phyloP scores from a whole-genome alignment of 2,113 vertebrate species.

The Semnopithecus entellus region DNA sequence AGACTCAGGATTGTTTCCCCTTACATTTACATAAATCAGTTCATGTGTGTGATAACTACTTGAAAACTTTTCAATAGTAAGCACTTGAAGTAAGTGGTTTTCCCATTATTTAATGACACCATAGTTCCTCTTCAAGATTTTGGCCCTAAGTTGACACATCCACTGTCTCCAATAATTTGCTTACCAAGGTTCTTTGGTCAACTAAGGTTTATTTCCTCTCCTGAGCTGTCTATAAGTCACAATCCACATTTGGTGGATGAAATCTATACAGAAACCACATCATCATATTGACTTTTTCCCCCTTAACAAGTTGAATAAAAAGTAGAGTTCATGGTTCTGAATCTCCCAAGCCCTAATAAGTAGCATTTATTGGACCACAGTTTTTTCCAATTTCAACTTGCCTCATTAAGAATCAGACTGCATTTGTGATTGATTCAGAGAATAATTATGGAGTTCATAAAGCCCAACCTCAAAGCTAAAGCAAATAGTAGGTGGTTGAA shows the following conservation, averaged over 20 bases:
- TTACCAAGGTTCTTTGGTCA: conserved; percentile 5
- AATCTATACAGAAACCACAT: conserved; percentile 25
- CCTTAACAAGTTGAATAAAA: conserved; percentile 16
- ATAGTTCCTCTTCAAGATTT: background rate
- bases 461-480: conserved; percentile 15
- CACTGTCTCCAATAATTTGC: background rate
- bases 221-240: background rate
- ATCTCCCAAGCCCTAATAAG: background rate
- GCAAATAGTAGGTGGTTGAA: conserved; percentile 3
- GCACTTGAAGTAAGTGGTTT: background rate
- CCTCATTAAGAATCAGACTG: conserved; percentile 23
- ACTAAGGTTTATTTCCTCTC: conserved; percentile 11
- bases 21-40: background rate
- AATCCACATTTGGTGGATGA: background rate
- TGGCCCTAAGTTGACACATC: background rate
- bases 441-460: conserved; percentile 12
- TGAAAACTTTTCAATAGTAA: background rate
- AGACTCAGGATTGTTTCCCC: background rate
- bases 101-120: background rate
- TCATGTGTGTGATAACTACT: background rate
- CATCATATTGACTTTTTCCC: conserved; percentile 23
- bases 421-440: conserved; percentile 24
- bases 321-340: conserved; percentile 25
- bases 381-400: background rate
- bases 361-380: conserved; percentile 43